Conservation (phyloP, 1,140 invertebrate genomes). For the Papilio dardanus region DNA sequence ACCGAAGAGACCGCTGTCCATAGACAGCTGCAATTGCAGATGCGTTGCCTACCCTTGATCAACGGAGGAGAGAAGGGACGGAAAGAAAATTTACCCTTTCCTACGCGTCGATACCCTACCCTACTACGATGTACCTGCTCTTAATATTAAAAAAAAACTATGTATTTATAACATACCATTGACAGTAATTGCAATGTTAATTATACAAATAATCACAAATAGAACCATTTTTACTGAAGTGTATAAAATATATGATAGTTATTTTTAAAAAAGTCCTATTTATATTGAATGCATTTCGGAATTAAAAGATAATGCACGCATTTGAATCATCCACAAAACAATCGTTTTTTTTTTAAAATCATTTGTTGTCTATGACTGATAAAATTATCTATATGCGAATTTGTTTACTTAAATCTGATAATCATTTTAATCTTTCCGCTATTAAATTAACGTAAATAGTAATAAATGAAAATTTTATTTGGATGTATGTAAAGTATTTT, state of each 20-base stretch:
- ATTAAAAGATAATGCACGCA: not conserved
- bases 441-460: not conserved
- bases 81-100: too few species aligned
- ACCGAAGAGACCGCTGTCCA: too few species aligned
- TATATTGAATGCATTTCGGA: not conserved
- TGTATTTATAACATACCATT: slow-evolving; percentile 20
- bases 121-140: too few species aligned
- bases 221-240: not conserved
- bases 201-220: not conserved
- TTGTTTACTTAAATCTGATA: slow-evolving; percentile 6
- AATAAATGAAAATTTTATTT: not conserved
- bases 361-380: slow-evolving; percentile 16
- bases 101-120: too few species aligned
- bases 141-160: not conserved
- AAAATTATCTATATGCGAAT: not conserved
- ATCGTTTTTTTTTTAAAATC: not conserved
- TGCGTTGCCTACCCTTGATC: too few species aligned
- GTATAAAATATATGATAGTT: not conserved
- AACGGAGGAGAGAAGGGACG: too few species aligned
- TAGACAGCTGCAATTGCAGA: too few species aligned
- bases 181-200: not conserved
- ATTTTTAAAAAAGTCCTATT: not conserved
- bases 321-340: not conserved
- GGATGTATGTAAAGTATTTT: too few species aligned
- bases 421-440: not conserved